Percentiles rank a stretch among this genome's conserved stretches.
phyloP scores from a whole-genome alignment of 37 sponge, comb jelly and placozoan genomes.

The Geodia barretti region DNA sequence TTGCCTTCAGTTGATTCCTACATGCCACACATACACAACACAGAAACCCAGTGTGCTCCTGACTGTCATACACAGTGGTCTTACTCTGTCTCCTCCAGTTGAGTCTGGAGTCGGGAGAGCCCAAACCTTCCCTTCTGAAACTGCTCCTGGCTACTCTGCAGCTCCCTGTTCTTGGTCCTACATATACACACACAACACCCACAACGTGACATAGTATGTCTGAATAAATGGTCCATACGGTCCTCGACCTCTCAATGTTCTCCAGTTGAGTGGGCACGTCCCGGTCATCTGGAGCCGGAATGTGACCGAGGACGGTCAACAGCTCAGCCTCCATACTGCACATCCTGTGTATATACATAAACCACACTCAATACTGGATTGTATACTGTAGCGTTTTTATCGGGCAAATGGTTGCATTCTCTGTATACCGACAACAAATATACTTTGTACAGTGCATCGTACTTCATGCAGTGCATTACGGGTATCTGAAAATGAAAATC shows the following conservation, averaged over 20 bases:
- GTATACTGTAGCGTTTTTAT: no score
- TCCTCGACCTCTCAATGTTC: conserved; percentile 13
- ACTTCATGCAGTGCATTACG: no score
- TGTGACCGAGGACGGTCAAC: conserved; percentile 32
- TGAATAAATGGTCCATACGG: not conserved
- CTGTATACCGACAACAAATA: not conserved
- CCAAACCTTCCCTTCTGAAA: conserved; percentile 1
- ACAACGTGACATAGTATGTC: no score
- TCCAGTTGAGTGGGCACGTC: conserved; percentile 18
- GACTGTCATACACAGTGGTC: conserved; percentile 6
- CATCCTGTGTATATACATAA: conserved; percentile 30
- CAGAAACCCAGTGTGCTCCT: not conserved
- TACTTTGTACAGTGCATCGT: no score
- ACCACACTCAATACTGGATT: no score
- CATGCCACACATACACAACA: not conserved
- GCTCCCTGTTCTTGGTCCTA: conserved; percentile 11
- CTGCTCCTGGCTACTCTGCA: not conserved
- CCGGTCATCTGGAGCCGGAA: conserved; percentile 48
- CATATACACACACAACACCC: not conserved
- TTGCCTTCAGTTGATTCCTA: conserved; percentile 6
- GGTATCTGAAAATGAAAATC: no score
- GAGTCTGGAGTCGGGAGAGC: conserved; percentile 36
- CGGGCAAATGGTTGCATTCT: no score
- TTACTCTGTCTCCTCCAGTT: conserved; percentile 52
- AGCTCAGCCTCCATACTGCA: conserved; percentile 38